Conservation (phyloP, 2,113 vertebrate species). For the Bos taurus region DNA sequence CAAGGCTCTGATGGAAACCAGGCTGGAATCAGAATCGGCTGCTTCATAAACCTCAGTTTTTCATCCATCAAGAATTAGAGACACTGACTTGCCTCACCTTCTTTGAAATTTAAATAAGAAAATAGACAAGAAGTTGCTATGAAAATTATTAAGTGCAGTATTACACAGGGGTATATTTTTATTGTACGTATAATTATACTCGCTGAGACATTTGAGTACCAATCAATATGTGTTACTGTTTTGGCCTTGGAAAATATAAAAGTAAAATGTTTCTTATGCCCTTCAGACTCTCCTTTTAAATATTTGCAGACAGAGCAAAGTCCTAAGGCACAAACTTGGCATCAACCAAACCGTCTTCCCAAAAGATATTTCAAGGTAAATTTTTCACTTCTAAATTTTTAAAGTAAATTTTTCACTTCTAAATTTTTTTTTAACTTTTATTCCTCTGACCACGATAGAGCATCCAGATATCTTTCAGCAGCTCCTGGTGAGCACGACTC, state of each 20-base stretch:
- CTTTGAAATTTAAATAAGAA: conserved; percentile 29
- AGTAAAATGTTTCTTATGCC: background rate
- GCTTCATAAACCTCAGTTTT: background rate
- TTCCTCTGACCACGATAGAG: conserved; percentile 17
- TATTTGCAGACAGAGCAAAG: conserved; percentile 33
- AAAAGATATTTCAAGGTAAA: conserved; percentile 29
- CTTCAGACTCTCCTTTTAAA: conserved; percentile 45
- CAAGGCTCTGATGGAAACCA: background rate
- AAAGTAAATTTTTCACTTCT: background rate
- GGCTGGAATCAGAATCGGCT: background rate
- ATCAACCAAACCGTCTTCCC: background rate
- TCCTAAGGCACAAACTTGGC: conserved; percentile 2
- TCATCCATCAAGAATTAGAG: background rate
- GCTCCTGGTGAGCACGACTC: conserved; percentile 58
- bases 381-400: background rate
- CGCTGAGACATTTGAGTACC: background rate
- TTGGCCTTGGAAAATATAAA: conserved; percentile 39
- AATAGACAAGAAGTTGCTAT: background rate
- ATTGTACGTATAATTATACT: background rate
- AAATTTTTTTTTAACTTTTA: background rate
- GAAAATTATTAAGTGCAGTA: background rate
- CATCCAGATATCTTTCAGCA: conserved; percentile 50
- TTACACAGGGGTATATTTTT: background rate
- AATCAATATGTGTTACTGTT: background rate
- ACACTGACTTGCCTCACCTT: background rate